Conservation (phyloP, 2,888 invertebrate species). For the Meteorus cinctellus region DNA sequence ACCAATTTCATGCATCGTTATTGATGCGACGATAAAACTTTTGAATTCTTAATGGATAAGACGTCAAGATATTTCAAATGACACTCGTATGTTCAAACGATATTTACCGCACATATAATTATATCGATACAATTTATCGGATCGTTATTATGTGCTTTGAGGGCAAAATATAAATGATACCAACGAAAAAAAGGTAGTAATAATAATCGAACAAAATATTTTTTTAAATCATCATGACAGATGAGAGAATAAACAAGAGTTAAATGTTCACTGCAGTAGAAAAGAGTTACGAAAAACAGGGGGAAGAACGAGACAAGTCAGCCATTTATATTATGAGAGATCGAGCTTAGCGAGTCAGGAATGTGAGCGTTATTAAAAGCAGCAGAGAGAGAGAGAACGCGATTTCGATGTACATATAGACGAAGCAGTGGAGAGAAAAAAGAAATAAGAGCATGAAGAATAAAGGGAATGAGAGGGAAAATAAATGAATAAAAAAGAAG, state of each 20-base stretch:
- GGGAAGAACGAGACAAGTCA: background rate
- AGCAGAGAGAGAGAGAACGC: background rate
- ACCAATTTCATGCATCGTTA: conserved; percentile 5
- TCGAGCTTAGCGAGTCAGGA: conserved; percentile 4
- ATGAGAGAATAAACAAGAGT: conserved; percentile 20
- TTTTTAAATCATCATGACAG: conserved; percentile 36
- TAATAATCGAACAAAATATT: background rate
- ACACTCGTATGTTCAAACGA: background rate
- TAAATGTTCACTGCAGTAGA: conserved; percentile 14
- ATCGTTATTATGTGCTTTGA: conserved; percentile 6
- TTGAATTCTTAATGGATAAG: conserved; percentile 11
- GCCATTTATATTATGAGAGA: conserved; percentile 6
- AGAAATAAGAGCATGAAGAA: conserved; percentile 1
- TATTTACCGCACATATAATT: conserved; percentile 6
- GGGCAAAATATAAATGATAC: conserved; percentile 27
- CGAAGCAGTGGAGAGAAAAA: background rate
- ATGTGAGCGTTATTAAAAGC: conserved; percentile 24
- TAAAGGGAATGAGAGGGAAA: background rate
- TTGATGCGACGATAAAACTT: conserved; percentile 15
- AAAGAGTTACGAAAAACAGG: conserved; percentile 11
- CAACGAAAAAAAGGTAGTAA: background rate
- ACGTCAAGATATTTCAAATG: background rate
- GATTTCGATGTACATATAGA: background rate
- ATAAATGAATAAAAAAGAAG: background rate
- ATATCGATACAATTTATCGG: conserved; percentile 25